Conservation (phyloP, 2,113 vertebrate species). For the Hippocampus mohnikei region DNA sequence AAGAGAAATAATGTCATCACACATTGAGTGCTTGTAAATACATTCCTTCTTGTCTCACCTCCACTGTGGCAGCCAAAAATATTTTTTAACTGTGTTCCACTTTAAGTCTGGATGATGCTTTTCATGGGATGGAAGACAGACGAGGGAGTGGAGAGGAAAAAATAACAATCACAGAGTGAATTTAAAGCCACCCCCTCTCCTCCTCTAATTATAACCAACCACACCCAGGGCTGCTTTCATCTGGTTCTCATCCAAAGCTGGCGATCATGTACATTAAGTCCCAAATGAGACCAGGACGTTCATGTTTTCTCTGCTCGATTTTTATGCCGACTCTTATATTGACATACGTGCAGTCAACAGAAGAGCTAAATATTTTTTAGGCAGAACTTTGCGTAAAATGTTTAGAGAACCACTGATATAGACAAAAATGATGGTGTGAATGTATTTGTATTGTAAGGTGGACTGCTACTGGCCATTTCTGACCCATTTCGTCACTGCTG, state of each 20-base stretch:
- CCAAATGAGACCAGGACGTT: background rate
- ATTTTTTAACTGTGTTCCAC: constrained; percentile 3
- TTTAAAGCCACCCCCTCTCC: constrained; percentile 32
- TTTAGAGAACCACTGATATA: background rate
- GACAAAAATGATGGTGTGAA: background rate
- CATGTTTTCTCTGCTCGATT: background rate
- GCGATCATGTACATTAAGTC: constrained; percentile 4
- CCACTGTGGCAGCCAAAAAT: constrained; percentile 4
- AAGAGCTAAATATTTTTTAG: too few species aligned
- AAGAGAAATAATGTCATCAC: constrained; percentile 14
- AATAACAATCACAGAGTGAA: constrained; percentile 46
- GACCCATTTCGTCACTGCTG: constrained; percentile 46
- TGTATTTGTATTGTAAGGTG: background rate
- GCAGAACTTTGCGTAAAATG: background rate
- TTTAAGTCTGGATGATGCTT: background rate
- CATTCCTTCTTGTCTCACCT: background rate
- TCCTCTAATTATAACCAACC: constrained; percentile 59
- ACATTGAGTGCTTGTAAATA: constrained; percentile 7
- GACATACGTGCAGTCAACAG: background rate
- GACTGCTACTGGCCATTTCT: constrained; percentile 30
- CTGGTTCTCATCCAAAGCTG: constrained; percentile 18
- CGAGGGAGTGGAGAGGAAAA: constrained; percentile 39
- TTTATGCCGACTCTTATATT: background rate
- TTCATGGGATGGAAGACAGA: constrained; percentile 40
- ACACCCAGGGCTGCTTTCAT: constrained; percentile 48